phyloP scores from a whole-genome alignment of 2,888 invertebrate genomes.

The Rhyacophila evoluta region DNA sequence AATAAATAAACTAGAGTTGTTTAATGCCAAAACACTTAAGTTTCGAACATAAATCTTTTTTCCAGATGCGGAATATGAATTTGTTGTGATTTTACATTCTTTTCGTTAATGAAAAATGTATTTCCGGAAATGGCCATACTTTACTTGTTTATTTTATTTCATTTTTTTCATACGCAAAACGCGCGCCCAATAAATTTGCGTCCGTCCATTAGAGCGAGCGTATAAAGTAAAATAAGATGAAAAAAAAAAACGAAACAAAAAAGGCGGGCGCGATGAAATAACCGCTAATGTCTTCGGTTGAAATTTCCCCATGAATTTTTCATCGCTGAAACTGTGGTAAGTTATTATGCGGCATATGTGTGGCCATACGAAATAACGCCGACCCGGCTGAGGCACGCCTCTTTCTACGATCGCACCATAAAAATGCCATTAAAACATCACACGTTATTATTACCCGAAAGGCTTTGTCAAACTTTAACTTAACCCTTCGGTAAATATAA shows the following conservation, averaged over 20 bases:
- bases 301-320: slow-evolving; percentile 18
- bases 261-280: not conserved
- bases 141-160: not conserved
- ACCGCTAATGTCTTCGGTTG: slow-evolving; percentile 16
- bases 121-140: not conserved
- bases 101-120: not conserved
- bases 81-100: too few relatives aligned
- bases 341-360: slow-evolving; percentile 17
- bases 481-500: too few relatives aligned
- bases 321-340: not conserved
- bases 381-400: not conserved
- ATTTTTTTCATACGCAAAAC: not conserved
- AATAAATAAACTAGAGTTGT: too few relatives aligned
- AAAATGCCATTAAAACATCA: not conserved
- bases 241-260: slow-evolving; percentile 7
- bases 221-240: not conserved
- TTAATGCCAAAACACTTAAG: too few relatives aligned
- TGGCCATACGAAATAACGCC: not conserved
- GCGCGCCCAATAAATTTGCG: slow-evolving; percentile 6
- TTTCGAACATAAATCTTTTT: too few relatives aligned
- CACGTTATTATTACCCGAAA: not conserved
- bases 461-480: too few relatives aligned
- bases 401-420: not conserved
- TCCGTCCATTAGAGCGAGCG: slow-evolving; percentile 1
- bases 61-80: too few relatives aligned